Conservation (phyloP, 2,888 invertebrate species). For the Kuschelorhynchus macadamiae region DNA sequence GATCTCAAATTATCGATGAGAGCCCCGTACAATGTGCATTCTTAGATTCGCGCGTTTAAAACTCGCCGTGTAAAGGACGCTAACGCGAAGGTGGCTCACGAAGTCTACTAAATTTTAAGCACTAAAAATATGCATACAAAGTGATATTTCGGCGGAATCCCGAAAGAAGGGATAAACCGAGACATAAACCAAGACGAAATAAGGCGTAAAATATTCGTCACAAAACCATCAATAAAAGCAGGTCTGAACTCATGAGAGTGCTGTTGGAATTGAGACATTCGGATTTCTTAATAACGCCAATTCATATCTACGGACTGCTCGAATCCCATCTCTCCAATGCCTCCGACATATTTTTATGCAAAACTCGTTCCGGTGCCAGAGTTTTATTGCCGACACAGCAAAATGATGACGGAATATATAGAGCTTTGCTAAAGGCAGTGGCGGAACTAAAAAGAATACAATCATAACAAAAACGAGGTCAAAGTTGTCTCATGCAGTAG, state of each 20-base stretch:
- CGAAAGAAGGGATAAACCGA: constrained; percentile 31
- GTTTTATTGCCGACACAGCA: constrained; percentile 66
- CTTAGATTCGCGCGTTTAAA: too few species aligned
- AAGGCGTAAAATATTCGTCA: constrained; percentile 46
- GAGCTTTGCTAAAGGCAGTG: constrained; percentile 60
- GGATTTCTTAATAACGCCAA: constrained; percentile 65
- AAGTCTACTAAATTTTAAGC: constrained; percentile 38
- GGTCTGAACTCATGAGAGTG: constrained; percentile 49
- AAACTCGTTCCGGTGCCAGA: constrained; percentile 66
- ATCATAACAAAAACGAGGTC: too few species aligned
- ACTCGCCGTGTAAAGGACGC: too few species aligned
- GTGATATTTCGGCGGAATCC: constrained; percentile 41
- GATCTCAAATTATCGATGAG: too few species aligned
- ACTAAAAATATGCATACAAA: constrained; percentile 48
- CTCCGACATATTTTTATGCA: constrained; percentile 68
- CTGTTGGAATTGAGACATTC: constrained; percentile 59
- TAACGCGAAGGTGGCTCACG: too few species aligned
- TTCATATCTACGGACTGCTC: constrained; percentile 63
- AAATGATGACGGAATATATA: constrained; percentile 65
- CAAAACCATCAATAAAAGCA: constrained; percentile 47
- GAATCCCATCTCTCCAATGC: constrained; percentile 60
- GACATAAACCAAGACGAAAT: constrained; percentile 39
- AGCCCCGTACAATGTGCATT: too few species aligned
- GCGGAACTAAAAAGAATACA: constrained; percentile 59
- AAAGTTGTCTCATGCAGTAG: too few species aligned